Conservation (phyloP, 2,797 vertebrate genomes). For the Heliangelus exortis region DNA sequence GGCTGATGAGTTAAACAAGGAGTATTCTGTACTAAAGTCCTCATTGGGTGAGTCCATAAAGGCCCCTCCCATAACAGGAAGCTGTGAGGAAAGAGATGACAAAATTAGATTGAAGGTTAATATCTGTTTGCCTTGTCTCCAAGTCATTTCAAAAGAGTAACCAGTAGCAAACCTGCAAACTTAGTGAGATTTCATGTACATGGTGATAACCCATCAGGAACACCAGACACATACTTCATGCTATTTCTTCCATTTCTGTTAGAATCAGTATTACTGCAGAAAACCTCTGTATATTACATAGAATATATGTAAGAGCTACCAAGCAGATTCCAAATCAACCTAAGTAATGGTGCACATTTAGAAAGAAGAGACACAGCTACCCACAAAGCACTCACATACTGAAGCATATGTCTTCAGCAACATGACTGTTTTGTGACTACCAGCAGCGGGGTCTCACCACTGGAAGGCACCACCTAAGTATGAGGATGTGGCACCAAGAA, state of each 20-base stretch:
- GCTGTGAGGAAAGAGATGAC: slow-evolving; percentile 76
- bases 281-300: neutral
- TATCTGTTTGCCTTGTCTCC: neutral
- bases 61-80: slow-evolving; percentile 96
- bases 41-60: slow-evolving; percentile 98
- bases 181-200: rapidly evolving
- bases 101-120: neutral
- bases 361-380: neutral
- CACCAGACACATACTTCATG: neutral
- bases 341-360: neutral
- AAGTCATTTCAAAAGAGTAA: neutral
- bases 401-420: neutral
- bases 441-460: neutral
- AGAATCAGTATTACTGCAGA: neutral
- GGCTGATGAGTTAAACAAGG: slow-evolving; percentile 95
- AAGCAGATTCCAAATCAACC: neutral
- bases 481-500: neutral
- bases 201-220: neutral
- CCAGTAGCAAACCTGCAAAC: neutral
- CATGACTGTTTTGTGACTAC: neutral
- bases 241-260: neutral
- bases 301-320: neutral
- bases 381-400: neutral
- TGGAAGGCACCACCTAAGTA: rapidly evolving
- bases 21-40: slow-evolving; percentile 95